Conservation (phyloP, 2,797 vertebrate species). For the Spheniscus humboldti region DNA sequence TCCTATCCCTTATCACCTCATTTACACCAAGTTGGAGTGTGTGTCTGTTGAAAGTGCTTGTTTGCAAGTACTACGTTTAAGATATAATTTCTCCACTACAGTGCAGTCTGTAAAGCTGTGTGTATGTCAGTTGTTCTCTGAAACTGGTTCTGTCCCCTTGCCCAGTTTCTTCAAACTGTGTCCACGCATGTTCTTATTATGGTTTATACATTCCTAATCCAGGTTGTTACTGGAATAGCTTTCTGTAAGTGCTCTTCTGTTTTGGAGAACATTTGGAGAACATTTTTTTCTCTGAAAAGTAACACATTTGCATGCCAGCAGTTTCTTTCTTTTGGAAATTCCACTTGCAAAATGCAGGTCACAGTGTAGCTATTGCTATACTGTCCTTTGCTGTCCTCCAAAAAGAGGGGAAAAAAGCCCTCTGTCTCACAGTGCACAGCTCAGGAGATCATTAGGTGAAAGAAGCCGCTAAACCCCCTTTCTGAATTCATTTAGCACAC, state of each 20-base stretch:
- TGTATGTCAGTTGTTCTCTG: not conserved
- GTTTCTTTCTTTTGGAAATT: not conserved
- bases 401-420: not conserved
- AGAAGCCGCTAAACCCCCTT: not conserved
- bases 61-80: not conserved
- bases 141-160: not conserved
- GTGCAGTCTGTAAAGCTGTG: not conserved
- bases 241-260: not conserved
- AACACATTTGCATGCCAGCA: not conserved
- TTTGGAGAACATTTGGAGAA: not conserved
- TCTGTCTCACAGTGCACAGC: not conserved
- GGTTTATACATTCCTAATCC: not conserved
- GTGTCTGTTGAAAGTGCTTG: not conserved
- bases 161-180: not conserved
- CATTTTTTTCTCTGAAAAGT: not conserved
- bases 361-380: not conserved
- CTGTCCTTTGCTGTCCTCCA: not conserved
- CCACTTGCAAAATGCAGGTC: not conserved
- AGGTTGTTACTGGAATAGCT: not conserved
- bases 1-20: not conserved
- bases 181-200: not conserved
- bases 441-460: not conserved
- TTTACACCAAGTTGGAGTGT: not conserved
- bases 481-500: constrained; percentile 7
- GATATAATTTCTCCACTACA: not conserved